Evolutionary conservation across 2,113 vertebrate genomes (phyloP).

Genomic region (Peromyscus californicus): DNA sequence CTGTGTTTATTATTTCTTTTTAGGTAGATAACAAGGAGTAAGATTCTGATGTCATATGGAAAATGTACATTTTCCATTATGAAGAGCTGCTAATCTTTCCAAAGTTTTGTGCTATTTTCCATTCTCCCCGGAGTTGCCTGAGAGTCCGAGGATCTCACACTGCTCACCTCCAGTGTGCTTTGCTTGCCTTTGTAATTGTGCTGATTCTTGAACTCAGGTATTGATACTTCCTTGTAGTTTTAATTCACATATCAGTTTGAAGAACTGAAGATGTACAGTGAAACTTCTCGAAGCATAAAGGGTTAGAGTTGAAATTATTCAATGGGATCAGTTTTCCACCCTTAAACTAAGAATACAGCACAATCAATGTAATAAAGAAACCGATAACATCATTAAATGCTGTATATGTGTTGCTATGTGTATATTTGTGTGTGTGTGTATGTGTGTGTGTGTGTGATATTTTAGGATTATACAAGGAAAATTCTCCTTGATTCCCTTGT

Average conservation of each 20-base stretch:
- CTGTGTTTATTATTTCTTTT: neutral
- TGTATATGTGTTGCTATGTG: neutral
- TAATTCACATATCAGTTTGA: neutral
- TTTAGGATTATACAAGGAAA: neutral
- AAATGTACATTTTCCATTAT: neutral
- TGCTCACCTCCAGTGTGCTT: neutral
- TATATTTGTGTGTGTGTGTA: neutral
- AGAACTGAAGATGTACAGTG: neutral
- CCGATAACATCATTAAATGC: neutral
- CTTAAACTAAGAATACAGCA: neutral
- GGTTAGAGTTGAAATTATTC: neutral
- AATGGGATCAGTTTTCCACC: neutral
- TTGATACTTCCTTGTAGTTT: neutral
- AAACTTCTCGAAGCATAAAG: neutral
- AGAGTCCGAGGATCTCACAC: neutral
- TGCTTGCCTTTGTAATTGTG: neutral
- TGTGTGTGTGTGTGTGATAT: neutral
- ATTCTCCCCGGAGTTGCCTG: neutral
- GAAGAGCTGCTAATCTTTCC: neutral
- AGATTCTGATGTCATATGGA: neutral
- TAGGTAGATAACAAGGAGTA: neutral
- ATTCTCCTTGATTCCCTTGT: neutral
- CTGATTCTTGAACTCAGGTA: neutral
- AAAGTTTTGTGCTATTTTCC: neutral
- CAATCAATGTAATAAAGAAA: neutral